Evolutionary conservation across 2,888 invertebrate species (phyloP), one percentile per base, ranked within the genome.

Genomic region (Sthenelais limicola): DNA sequence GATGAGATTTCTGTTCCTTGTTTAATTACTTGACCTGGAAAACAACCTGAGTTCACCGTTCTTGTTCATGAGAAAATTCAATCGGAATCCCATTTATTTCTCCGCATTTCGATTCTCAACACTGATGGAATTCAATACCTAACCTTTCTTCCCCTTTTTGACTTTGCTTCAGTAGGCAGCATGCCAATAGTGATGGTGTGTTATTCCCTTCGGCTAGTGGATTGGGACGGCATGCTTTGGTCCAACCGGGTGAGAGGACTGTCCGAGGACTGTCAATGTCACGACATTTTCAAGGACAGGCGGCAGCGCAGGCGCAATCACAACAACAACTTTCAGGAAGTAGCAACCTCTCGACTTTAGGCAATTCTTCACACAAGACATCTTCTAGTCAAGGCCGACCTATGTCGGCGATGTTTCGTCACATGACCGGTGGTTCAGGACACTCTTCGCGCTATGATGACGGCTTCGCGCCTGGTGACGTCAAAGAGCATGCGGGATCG

Each of bases 211-310:
- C 62, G 9, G 43, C 43, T 9, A 43, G 38, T 4, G 3, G 3
- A 4, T 15, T 24, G 3, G 28, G 1, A 35, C 43, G 38, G 38
- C 30, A 28, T 21, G 3, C 56, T 3, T n/a, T 56, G 21, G 21
- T 15, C 30, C 30, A 21, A 9, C 9, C 26, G n/a, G 3, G 32
- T 4, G 56, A 56, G 32, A 18, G 62, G 5, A 21, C 62, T 24
- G 38, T 43, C 24, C 35, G 62, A 26, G 62, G 62, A 3, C 62
- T 62, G 24, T 35, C 62, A 4, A 62, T 62, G 62, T 62, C 62
- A 12, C 2, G 62, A 1, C 62, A 62, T 26, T 62, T 62, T 15
- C 62, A 62, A 38, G 38, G 62, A 12, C 35, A 35, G 15, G 38
- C 26, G 18, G 21, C 35, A 5, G 38, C 24, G n/a, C 35, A 3